Conservation (phyloP, 2,797 vertebrate genomes). For the Sibirionetta formosa region DNA sequence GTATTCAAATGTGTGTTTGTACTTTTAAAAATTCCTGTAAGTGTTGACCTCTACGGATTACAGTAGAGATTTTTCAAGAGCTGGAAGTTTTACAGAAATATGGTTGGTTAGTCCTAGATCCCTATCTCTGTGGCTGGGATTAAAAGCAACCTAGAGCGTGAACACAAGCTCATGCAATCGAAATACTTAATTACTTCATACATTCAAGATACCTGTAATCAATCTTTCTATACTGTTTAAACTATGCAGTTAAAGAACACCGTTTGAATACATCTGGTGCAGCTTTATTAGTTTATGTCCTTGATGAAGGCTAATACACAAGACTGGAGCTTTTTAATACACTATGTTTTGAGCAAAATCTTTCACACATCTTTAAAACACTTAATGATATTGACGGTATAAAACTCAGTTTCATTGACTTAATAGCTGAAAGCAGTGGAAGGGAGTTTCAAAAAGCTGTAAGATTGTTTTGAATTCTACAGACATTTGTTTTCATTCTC, state of each 20-base stretch:
- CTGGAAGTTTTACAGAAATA: background rate
- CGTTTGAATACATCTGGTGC: conserved; percentile 31
- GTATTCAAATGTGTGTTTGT: conserved; percentile 35
- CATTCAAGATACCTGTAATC: conserved; percentile 41
- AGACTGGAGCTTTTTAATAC: conserved; percentile 40
- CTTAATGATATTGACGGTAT: background rate
- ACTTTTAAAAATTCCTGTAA: conserved; percentile 58
- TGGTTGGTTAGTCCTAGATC: background rate
- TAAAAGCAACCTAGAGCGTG: conserved; percentile 22
- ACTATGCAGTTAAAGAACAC: conserved; percentile 50
- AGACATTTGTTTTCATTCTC: background rate
- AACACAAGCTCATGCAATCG: conserved; percentile 4
- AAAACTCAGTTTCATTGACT: background rate
- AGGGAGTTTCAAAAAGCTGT: conserved; percentile 14
- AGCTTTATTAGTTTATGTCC: conserved; percentile 3
- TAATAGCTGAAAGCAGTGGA: background rate
- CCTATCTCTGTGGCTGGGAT: background rate
- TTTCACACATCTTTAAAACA: conserved; percentile 33
- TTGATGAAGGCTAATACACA: conserved; percentile 28
- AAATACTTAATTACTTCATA: conserved; percentile 28
- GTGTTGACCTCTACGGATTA: conserved; percentile 41
- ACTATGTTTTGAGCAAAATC: conserved; percentile 48
- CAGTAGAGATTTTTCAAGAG: conserved; percentile 23
- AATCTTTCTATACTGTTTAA: conserved; percentile 34
- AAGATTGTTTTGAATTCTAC: conserved; percentile 17